Evolutionary conservation across 1,140 invertebrate species (phyloP).

Genomic region (Drosophila bocqueti): DNA sequence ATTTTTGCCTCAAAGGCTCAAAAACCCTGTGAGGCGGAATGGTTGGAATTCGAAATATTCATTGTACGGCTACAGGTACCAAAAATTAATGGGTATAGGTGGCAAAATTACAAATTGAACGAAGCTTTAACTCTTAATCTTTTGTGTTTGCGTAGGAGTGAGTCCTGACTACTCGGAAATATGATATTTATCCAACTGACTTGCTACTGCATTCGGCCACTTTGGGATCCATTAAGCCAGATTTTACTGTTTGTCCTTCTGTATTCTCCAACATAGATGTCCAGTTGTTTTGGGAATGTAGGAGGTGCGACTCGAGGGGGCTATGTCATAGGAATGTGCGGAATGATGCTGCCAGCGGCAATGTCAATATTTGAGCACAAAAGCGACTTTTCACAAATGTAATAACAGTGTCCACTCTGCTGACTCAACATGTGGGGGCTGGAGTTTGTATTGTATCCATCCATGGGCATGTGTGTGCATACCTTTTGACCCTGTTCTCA

Average conservation of each 20-base stretch:
- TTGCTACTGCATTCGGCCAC: conserved; percentile 37
- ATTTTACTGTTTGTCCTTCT: conserved; percentile 9
- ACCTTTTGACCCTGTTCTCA: conserved; percentile 12
- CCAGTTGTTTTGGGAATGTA: conserved; percentile 8
- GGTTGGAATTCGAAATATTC: background rate
- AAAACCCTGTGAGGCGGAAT: background rate
- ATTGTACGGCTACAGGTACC: background rate
- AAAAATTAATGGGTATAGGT: background rate
- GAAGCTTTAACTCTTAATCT: conserved; percentile 20
- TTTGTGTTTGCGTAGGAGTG: conserved; percentile 3
- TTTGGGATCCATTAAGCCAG: conserved; percentile 62
- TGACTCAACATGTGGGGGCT: background rate
- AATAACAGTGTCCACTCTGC: conserved; percentile 17
- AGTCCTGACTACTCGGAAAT: conserved; percentile 5
- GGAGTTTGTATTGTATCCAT: background rate
- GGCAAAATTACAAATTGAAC: background rate
- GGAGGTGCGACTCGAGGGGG: background rate
- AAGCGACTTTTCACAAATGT: conserved; percentile 43
- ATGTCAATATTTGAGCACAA: conserved; percentile 54
- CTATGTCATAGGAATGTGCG: conserved; percentile 13
- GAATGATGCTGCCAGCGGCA: conserved; percentile 28
- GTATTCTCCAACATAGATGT: conserved; percentile 8
- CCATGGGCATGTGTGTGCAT: conserved; percentile 5
- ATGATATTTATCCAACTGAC: conserved; percentile 23
- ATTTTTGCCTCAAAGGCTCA: conserved; percentile 1